A percentile compares a stretch with the other conserved stretches of the same genome.
Evolutionary conservation across 2,797 vertebrate species (phyloP).

Genomic region (Lacerta bilineata): DNA sequence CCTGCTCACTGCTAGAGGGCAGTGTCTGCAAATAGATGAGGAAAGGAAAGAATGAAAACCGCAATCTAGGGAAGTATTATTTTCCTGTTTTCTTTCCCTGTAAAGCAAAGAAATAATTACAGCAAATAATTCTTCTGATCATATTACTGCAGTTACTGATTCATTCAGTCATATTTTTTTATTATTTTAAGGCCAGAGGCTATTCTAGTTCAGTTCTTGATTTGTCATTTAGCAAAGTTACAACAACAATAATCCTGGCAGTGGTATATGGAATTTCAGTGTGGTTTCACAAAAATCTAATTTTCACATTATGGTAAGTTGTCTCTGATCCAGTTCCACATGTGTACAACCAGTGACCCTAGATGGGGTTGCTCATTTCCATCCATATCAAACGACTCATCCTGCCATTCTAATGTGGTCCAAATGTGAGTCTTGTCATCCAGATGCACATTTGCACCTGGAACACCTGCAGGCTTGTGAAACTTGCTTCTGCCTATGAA

Average conservation of each 20-base stretch:
- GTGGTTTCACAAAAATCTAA: conserved; percentile 2
- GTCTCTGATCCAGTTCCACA: not conserved
- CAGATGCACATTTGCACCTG: not conserved
- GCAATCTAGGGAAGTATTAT: not conserved
- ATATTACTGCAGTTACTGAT: not conserved
- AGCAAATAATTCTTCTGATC: conserved; percentile 36
- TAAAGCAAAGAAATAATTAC: conserved; percentile 24
- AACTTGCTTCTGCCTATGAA: not conserved
- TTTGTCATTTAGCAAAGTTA: conserved; percentile 16
- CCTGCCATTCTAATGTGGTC: not conserved
- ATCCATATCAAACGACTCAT: not conserved
- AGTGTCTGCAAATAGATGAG: conserved; percentile 71
- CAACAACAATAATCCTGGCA: conserved; percentile 3
- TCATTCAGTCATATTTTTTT: conserved; percentile 10
- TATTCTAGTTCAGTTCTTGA: conserved; percentile 3
- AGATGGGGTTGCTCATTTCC: not conserved
- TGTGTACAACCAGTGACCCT: not conserved
- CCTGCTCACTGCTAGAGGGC: conserved; percentile 75
- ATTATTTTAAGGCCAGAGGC: not conserved
- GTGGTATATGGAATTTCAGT: not conserved
- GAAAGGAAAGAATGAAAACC: conserved; percentile 28
- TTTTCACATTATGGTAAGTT: conserved; percentile 8
- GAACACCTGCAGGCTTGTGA: not conserved
- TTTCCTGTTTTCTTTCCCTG: conserved; percentile 24
- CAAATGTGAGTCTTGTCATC: not conserved